Conservation (phyloP, 2,113 vertebrate genomes). For the Pyxicephalus adspersus region DNA sequence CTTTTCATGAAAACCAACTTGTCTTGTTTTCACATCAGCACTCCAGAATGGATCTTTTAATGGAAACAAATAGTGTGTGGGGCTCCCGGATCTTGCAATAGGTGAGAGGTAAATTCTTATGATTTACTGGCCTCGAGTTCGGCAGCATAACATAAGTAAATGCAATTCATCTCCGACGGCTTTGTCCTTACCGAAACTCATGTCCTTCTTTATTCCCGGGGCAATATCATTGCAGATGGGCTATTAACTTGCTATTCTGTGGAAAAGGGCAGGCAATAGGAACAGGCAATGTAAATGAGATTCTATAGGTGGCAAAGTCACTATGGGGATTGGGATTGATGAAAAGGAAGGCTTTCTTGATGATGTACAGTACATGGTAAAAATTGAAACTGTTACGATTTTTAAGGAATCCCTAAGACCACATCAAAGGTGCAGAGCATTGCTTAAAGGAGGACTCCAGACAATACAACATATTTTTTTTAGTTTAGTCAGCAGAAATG, state of each 20-base stretch:
- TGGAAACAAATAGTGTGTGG: slow-evolving; percentile 44
- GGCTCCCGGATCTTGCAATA: slow-evolving; percentile 56
- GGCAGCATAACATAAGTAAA: slow-evolving; percentile 13
- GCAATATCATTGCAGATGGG: slow-evolving; percentile 2
- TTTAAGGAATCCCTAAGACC: background rate
- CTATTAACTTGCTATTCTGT: slow-evolving; percentile 6
- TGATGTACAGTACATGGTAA: background rate
- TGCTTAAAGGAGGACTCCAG: background rate
- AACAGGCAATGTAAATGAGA: slow-evolving; percentile 21
- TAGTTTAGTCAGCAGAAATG: too few relatives aligned
- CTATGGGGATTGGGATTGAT: background rate
- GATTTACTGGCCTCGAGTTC: slow-evolving; percentile 58
- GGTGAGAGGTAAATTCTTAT: slow-evolving; percentile 57
- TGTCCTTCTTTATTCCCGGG: slow-evolving; percentile 59
- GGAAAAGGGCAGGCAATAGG: background rate
- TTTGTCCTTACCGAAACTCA: slow-evolving; percentile 20
- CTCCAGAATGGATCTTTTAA: slow-evolving; percentile 58
- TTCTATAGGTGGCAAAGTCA: background rate
- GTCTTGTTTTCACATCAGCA: slow-evolving; percentile 6
- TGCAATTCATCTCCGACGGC: slow-evolving; percentile 51
- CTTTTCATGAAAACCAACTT: slow-evolving; percentile 41
- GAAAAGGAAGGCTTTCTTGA: background rate
- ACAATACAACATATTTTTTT: too few relatives aligned
- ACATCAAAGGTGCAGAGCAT: background rate
- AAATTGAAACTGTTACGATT: slow-evolving; percentile 14